Conservation (phyloP, 23 tunicate genomes). For the Trididemnum miniatum region DNA sequence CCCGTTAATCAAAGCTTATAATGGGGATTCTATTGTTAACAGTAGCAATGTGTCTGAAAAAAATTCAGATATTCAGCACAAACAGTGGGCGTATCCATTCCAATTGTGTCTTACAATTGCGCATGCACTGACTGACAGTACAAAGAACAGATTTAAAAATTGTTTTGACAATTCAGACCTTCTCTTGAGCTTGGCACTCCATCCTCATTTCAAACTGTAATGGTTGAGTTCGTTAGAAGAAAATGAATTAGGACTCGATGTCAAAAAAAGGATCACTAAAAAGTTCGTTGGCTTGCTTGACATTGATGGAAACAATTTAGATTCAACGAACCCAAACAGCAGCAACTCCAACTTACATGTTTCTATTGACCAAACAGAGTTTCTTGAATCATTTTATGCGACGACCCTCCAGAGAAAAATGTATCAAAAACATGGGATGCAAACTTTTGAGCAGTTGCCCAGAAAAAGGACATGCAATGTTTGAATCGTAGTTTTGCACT, state of each 20-base stretch:
- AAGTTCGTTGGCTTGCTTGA: neutral
- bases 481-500: too few species aligned
- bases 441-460: too few species aligned
- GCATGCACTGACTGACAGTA: neutral
- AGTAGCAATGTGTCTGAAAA: neutral
- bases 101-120: neutral
- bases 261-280: neutral
- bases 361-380: neutral
- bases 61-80: neutral
- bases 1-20: neutral
- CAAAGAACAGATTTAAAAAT: neutral
- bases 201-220: neutral
- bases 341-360: neutral
- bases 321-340: neutral
- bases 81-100: neutral
- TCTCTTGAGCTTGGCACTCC: neutral
- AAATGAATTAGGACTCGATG: neutral
- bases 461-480: too few species aligned
- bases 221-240: neutral
- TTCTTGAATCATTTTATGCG: neutral
- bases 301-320: neutral
- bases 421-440: neutral
- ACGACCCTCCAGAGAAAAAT: neutral
- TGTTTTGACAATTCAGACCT: neutral
- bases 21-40: neutral